Base-by-base conservation (phyloP, 2,113 vertebrate species). In the Oriolus oriolus region DNA sequence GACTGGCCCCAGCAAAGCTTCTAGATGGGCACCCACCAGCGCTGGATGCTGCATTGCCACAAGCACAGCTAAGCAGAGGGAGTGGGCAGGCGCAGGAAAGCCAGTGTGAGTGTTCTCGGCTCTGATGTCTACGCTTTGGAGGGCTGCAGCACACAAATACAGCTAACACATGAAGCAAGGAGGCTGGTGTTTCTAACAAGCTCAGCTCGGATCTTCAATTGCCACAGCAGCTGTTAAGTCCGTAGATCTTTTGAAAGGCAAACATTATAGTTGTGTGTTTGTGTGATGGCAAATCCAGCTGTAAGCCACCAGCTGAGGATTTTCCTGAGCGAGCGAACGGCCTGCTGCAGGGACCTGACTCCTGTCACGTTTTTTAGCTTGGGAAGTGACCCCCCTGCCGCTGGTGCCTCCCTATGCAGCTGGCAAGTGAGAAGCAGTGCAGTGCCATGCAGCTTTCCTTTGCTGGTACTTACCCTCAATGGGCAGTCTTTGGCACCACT, bases 231-330 rank as follows among this genome's bases (percentile, higher is more conserved):
- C 90, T 95, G 93, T 80, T 88, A 91, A 88, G 59, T 59, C 47
- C 0, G 9, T 70, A 64, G 70, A 54, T 81, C 39, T 90, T 96
- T 74, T 74, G 66, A 85, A 94, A 88, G 77, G 63, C 82, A 87
- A 76, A 93, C 23, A n/a, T 75, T 75, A 82, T 41, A 1, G 14
- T 45, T 64, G 61, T 87, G 73, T 68, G 37, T 68, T 68, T 68
- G 53, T 33, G 57, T 87, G 78, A 94, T 94, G 71, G 78, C 63
- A 86, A 96, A 94, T 82, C 54, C 89, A 93, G 85, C 87, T 79
- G 87, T 73, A 54, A 85, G 47, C 35, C 60, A 84, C 87, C 59
- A 77, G 68, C 85, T 82, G 88, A 88, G 66, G 75, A 84, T 93
- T 92, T 85, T 90, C 66, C 83, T 73, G 53, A 90, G 76, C 53